phyloP scores from a whole-genome alignment of 2,797 vertebrate genomes.

The Leuciscus waleckii region DNA sequence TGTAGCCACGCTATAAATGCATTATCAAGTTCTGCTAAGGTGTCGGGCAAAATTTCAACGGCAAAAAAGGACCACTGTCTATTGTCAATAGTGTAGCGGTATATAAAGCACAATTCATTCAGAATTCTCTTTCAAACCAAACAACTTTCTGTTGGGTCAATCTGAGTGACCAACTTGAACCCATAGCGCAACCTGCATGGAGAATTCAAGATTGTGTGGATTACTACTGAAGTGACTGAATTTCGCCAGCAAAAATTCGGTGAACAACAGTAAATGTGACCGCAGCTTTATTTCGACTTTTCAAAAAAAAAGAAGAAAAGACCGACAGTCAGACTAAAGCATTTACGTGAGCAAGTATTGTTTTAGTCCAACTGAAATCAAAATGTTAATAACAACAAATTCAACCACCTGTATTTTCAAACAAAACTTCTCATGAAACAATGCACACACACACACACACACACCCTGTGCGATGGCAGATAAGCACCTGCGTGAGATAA shows the following conservation, averaged over 20 bases:
- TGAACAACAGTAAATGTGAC: background rate
- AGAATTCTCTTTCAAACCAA: too few relatives aligned
- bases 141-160: background rate
- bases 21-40: too few relatives aligned
- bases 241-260: background rate
- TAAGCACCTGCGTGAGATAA: slow-evolving; percentile 58
- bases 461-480: slow-evolving; percentile 48
- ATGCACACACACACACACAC: background rate
- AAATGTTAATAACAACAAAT: background rate
- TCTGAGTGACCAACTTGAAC: background rate
- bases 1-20: too few relatives aligned
- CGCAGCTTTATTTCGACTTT: background rate
- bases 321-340: background rate
- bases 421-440: slow-evolving; percentile 41
- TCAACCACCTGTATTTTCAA: slow-evolving; percentile 7
- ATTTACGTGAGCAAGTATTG: background rate
- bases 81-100: too few relatives aligned
- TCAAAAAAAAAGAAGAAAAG: background rate
- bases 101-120: too few relatives aligned
- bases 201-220: background rate
- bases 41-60: too few relatives aligned
- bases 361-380: background rate
- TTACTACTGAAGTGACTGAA: background rate
- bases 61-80: too few relatives aligned
- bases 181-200: background rate